phyloP scores from a whole-genome alignment of 35 echinoderm and acorn worm genomes.

The Nesometra sesokonis region DNA sequence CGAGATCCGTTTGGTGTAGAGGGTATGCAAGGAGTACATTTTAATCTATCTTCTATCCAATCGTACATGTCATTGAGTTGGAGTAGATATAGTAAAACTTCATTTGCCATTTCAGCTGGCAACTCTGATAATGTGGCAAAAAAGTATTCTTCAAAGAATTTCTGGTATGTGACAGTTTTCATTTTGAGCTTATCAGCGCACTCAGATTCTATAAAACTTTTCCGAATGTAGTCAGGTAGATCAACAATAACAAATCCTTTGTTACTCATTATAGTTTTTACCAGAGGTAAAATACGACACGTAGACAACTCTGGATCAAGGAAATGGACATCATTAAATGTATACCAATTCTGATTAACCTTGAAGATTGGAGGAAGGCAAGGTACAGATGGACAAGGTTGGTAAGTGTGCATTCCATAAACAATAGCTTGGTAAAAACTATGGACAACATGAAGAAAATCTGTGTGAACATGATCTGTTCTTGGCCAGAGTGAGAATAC shows the following conservation, averaged over 20 bases:
- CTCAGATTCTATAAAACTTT: neutral
- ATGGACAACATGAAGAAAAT: conserved; percentile 25
- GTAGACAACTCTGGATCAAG: neutral
- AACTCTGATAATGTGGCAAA: conserved; percentile 12
- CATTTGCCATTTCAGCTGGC: neutral
- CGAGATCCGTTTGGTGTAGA: neutral
- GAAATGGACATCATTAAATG: neutral
- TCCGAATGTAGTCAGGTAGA: conserved; percentile 10
- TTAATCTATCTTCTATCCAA: neutral
- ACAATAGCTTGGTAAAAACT: conserved; percentile 43
- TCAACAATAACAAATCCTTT: neutral
- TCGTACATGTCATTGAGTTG: neutral
- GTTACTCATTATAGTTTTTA: neutral
- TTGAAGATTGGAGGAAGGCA: neutral
- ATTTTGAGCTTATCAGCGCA: neutral
- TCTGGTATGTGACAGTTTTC: conserved; percentile 16
- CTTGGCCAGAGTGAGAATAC: conserved; percentile 53
- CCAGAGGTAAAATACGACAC: neutral
- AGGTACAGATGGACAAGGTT: neutral
- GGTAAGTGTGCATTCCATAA: neutral
- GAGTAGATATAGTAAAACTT: neutral
- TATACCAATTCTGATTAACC: neutral
- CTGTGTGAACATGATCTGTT: neutral
- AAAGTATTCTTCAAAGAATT: conserved; percentile 50
- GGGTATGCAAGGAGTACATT: neutral